Conservation (phyloP, 2,888 invertebrate genomes). For the Ormia ochracea region DNA sequence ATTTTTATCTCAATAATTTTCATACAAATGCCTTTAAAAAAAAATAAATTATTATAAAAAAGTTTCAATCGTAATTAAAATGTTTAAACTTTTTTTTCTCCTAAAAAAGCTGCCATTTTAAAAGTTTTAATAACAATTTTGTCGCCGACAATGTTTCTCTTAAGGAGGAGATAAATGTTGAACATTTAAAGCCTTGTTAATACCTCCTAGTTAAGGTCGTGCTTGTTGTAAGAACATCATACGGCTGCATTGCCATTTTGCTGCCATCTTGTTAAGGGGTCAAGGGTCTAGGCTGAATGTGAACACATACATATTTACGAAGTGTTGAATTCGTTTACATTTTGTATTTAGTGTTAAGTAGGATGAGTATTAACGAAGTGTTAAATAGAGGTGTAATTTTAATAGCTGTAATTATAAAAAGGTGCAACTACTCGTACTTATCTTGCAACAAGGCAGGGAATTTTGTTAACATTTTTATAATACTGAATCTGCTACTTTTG, state of each 20-base stretch:
- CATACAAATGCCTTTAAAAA: background rate
- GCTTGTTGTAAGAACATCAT: background rate
- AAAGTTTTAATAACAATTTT: slow-evolving; percentile 27
- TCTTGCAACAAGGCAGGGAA: background rate
- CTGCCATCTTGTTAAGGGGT: background rate
- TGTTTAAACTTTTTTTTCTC: slow-evolving; percentile 27
- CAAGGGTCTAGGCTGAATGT: background rate
- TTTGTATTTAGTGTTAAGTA: slow-evolving; percentile 44
- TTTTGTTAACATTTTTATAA: background rate
- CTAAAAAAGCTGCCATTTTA: background rate
- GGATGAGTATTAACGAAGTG: slow-evolving; percentile 17
- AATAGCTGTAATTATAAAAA: background rate
- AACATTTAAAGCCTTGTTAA: slow-evolving; percentile 48
- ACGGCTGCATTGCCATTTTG: slow-evolving; percentile 25
- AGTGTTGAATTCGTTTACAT: slow-evolving; percentile 41
- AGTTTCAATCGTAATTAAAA: slow-evolving; percentile 50
- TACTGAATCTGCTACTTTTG: background rate
- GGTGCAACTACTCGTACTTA: background rate
- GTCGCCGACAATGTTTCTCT: background rate
- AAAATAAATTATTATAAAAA: background rate
- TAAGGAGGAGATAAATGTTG: slow-evolving; percentile 43
- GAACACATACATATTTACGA: slow-evolving; percentile 11
- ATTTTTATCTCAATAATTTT: too few species aligned
- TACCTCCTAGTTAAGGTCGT: slow-evolving; percentile 11
- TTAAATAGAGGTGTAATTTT: slow-evolving; percentile 21